These are phyloP conservation scores for Regulus satrapa DNA, from an alignment of 2,113 vertebrate species.

Conservation along the genomic window DNA sequence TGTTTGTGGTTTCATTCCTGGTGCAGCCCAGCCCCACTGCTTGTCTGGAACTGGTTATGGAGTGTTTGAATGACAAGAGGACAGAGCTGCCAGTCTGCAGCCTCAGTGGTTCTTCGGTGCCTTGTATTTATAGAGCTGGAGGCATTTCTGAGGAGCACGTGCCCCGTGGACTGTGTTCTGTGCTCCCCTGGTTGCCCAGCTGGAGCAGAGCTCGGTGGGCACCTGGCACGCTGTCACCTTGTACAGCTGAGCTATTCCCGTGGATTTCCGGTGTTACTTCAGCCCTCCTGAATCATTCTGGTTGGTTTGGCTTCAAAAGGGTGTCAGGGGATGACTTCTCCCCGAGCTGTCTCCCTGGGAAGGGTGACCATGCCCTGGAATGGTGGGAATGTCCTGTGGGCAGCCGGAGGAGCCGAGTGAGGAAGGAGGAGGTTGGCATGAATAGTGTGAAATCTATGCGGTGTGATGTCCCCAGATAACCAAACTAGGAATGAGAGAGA, in stretches of 20 bases:
- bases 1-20: background rate
- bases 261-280: background rate
- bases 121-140: accelerated
- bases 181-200: background rate
- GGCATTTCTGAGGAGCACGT: background rate
- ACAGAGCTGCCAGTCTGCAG: background rate
- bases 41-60: background rate
- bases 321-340: background rate
- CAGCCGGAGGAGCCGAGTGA: background rate
- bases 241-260: background rate
- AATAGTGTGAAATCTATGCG: background rate
- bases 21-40: background rate
- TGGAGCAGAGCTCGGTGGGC: background rate
- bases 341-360: background rate
- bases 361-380: background rate
- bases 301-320: background rate
- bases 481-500: background rate
- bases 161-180: background rate
- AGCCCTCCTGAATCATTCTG: background rate
- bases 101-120: background rate
- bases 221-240: background rate
- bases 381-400: slow-evolving; percentile 49
- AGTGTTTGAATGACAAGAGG: background rate
- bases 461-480: background rate
- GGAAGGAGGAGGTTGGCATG: background rate